phyloP scores from a whole-genome alignment of 64 coral and sea anemone genomes.

The Stichodactyla mertensii region DNA sequence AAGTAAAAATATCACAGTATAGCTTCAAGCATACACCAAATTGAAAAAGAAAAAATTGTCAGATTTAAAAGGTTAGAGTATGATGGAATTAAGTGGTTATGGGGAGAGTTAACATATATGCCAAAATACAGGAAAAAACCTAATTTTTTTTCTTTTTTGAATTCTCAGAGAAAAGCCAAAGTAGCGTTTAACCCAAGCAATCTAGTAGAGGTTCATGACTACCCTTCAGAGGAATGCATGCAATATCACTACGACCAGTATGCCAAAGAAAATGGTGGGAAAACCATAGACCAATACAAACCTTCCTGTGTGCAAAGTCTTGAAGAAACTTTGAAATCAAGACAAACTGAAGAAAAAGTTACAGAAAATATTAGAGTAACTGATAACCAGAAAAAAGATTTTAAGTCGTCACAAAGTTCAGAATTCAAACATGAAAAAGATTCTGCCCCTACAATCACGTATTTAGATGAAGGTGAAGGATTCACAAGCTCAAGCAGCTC shows the following conservation, averaged over 20 bases:
- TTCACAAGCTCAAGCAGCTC: constrained; percentile 62
- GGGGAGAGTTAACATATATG: not conserved
- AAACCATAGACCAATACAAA: constrained; percentile 71
- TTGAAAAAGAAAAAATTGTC: not conserved
- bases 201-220: constrained; percentile 57
- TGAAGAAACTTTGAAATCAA: not conserved
- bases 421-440: not conserved
- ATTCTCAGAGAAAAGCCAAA: not conserved
- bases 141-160: not conserved
- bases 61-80: too few relatives aligned
- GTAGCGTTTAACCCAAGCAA: not conserved
- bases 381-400: not conserved
- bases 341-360: not conserved
- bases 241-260: constrained; percentile 45
- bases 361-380: not conserved
- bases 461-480: constrained; percentile 62
- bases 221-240: constrained; percentile 67
- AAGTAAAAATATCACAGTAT: too few relatives aligned
- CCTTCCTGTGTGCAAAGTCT: constrained; percentile 38
- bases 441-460: constrained; percentile 44
- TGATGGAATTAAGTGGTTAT: too few relatives aligned
- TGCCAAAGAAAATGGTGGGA: constrained; percentile 18
- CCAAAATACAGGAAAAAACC: not conserved
- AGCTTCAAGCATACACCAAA: too few relatives aligned
- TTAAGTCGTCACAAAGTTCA: not conserved